These are phyloP conservation scores for Lepidothrix coronata DNA, from an alignment of 2,113 vertebrate genomes.

Conservation along the genomic window DNA sequence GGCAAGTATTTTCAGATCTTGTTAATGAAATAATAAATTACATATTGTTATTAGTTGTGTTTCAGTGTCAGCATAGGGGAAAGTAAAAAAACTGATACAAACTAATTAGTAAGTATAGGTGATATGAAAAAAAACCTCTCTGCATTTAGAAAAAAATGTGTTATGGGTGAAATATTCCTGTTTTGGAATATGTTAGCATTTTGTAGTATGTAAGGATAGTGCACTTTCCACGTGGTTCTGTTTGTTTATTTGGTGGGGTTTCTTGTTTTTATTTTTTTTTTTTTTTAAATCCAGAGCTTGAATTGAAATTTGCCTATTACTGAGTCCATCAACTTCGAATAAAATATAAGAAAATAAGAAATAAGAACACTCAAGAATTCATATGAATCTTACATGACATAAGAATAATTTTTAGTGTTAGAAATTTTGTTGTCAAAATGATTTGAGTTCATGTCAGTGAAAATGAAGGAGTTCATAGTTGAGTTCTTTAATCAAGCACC, in stretches of 20 bases:
- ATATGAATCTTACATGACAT: background rate
- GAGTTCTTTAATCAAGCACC: background rate
- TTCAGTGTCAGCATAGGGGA: background rate
- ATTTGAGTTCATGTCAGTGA: background rate
- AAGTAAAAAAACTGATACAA: background rate
- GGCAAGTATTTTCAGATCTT: background rate
- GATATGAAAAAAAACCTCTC: background rate
- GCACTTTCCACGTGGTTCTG: background rate
- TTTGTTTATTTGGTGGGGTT: background rate
- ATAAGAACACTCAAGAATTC: background rate
- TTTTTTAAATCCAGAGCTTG: background rate
- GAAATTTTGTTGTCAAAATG: background rate
- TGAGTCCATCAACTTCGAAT: background rate
- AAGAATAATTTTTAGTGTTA: background rate
- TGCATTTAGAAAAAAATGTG: background rate
- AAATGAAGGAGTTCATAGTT: background rate
- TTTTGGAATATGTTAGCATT: background rate
- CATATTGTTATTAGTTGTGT: background rate
- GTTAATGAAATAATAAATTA: background rate
- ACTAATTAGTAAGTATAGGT: background rate
- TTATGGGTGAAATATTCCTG: background rate
- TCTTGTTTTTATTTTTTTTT: too few relatives aligned
- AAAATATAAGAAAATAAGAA: background rate
- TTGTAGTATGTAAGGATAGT: background rate
- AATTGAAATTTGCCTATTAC: background rate